Evolutionary conservation across 2,888 invertebrate genomes (phyloP), one percentile per base, ranked within the genome.

Genomic region (Drosophila pseudotakahashii): DNA sequence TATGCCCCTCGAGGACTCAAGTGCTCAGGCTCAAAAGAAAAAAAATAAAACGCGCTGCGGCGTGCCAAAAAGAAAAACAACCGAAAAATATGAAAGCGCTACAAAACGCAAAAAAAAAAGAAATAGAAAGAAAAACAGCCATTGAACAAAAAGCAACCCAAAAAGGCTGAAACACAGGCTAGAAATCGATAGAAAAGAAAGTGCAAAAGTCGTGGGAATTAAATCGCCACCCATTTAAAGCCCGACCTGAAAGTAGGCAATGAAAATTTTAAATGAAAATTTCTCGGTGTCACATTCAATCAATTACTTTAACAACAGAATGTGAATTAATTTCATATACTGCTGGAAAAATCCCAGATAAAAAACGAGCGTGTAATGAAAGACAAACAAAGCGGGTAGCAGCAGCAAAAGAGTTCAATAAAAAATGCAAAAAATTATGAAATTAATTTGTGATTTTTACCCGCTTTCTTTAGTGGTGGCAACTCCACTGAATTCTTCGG

Each of bases 11-110:
- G 52, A 84, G 71, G 57, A 62, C 71, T 85, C 72, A 72, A 88
- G 81, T 77, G 83, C 73, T 64, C 48, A 48, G 79, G 77, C 68
- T 69, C 66, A 59, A 79, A 88, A 76, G 82, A 88, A 88, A 85
- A 85, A 85, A 86, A 85, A 88, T 83, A 88, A 88, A 81, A 79
- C 67, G 54, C 48, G 54, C 48, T 78, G 62, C 37, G 71, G 76
- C 68, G 47, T 55, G 68, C 63, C 75, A 53, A 51, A 81, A 74
- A 62, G 50, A 67, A 61, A 39, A 69, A 53, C 45, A 61, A 47
- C 67, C 59, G 55, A 63, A 62, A 47, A 68, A 60, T 59, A 59
- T 63, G 70, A 57, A 55, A 77, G 63, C 41, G n/a, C 51, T 16
- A 45, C 51, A 59, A 44, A 62, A 50, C 23, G 23, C 23, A 45